Base-by-base conservation (phyloP, 1,140 invertebrate species). In the Neodiprion fabricii region DNA sequence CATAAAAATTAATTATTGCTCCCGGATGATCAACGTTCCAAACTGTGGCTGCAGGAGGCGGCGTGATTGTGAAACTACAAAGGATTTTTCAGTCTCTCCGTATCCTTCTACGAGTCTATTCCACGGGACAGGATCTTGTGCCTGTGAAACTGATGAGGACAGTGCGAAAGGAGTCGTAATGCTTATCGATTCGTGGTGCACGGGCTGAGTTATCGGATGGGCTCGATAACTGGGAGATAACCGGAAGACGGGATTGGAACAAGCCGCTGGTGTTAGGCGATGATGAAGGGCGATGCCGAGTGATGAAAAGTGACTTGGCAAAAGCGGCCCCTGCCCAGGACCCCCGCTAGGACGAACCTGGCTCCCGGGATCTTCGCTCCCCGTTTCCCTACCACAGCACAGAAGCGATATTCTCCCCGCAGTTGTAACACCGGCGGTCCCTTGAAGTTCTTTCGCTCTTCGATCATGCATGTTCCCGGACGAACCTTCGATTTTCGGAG, bases 291-390 rank as follows among this genome's bases (percentile, higher is more conserved):
- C 21, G 78, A 82, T 81, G 79, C 79, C 78, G 76, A 81, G 79
- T 80, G 83, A 84, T 85, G 84, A 86, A 83, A 83, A 83, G 82
- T 87, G 85, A 86, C 84, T 85, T 74, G 79, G 76, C 82, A 82
- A 83, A 85, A 85, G 74, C 71, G 76, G 47, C 76, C 76, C 79
- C 17, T 71, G 74, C 74, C 72, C 73, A 72, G 53, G 53, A 61
- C 53, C 70, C 70, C 40, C 48, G 47, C 49, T 40, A 47, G 70
- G 70, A 71, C 70, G 48, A 49, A 71, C 70, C 14, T 23, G 5
- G 40, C 40, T 23, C n/a, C 40, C 11, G 11, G 17, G 7, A 49
- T 17, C 40, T n/a, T 11, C 11, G 23, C 21, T n/a, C 14, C 48
- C 67, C 12, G 67, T 5, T 10, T 11, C 53, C 53, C 11, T 9